A percentile compares a stretch with the other conserved stretches of the same genome.
Conservation (phyloP, 2,797 vertebrate species). For the Adelosebastes latens region DNA sequence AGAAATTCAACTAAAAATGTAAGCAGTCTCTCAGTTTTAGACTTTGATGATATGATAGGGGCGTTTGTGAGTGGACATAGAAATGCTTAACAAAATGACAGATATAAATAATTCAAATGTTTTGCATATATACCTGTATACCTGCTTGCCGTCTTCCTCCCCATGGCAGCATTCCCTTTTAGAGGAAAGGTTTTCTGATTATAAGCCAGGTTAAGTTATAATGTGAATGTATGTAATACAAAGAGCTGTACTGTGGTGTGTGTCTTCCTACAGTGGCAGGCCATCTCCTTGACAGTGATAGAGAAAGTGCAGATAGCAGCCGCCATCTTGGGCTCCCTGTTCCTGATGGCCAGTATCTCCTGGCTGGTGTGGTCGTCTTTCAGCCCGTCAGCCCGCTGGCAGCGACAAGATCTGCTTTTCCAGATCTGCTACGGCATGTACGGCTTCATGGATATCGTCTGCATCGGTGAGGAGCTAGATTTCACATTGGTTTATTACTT, state of each 20-base stretch:
- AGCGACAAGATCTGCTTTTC: conserved; percentile 99
- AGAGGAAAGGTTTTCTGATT: neutral
- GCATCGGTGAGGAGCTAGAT: conserved; percentile 89
- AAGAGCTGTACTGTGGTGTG: conserved; percentile 4
- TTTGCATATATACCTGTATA: neutral
- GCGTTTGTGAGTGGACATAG: neutral
- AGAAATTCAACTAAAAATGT: conserved; percentile 4
- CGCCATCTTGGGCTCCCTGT: conserved; percentile 96
- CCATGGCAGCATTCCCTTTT: neutral
- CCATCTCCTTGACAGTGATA: conserved; percentile 98
- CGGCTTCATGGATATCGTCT: conserved; percentile 99
- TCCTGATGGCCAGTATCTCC: conserved; percentile 98
- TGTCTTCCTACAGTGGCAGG: conserved; percentile 90
- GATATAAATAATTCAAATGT: neutral
- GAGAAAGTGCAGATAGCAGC: conserved; percentile 99
- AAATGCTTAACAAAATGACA: neutral
- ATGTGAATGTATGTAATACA: neutral
- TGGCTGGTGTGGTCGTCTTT: conserved; percentile 99
- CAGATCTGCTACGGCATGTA: conserved; percentile 99
- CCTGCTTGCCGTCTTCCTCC: neutral
- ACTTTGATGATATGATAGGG: neutral
- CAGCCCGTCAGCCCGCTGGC: conserved; percentile 98
- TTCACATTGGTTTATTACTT: neutral
- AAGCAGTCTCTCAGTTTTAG: conserved; percentile 18
- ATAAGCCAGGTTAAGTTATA: neutral